Percentiles rank a stretch among this genome's conserved stretches.
Conservation (phyloP, 2,888 invertebrate species). For the Acleris holmiana region DNA sequence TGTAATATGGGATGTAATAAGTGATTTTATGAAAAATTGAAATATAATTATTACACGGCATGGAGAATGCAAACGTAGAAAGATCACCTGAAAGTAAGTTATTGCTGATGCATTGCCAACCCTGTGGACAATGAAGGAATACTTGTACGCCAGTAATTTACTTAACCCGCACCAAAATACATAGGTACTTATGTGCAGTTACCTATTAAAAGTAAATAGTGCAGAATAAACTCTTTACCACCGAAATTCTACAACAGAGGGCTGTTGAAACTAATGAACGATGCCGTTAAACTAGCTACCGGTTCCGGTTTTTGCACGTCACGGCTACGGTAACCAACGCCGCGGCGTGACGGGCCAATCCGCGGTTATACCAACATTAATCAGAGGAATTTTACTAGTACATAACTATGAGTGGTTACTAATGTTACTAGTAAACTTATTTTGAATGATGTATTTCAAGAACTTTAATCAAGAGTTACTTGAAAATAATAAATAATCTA, state of each 20-base stretch:
- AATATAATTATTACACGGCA: too few species aligned
- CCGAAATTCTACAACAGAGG: neutral
- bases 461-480: too few species aligned
- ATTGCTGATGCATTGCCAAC: too few species aligned
- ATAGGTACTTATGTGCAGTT: too few species aligned
- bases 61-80: too few species aligned
- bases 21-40: too few species aligned
- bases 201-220: too few species aligned
- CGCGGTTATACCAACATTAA: conserved; percentile 26
- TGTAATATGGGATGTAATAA: neutral
- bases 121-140: too few species aligned
- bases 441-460: neutral
- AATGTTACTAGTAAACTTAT: neutral
- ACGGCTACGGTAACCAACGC: conserved; percentile 15
- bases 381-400: conserved; percentile 16
- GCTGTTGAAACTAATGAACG: conserved; percentile 1
- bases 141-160: too few species aligned
- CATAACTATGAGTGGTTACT: conserved; percentile 18
- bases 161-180: too few species aligned
- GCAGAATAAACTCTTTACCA: neutral
- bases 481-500: too few species aligned
- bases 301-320: conserved; percentile 32
- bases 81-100: too few species aligned
- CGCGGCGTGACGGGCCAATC: conserved; percentile 35
- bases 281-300: conserved; percentile 1